phyloP scores from a whole-genome alignment of 2,113 vertebrate genomes.

The Catharus fuscescens region DNA sequence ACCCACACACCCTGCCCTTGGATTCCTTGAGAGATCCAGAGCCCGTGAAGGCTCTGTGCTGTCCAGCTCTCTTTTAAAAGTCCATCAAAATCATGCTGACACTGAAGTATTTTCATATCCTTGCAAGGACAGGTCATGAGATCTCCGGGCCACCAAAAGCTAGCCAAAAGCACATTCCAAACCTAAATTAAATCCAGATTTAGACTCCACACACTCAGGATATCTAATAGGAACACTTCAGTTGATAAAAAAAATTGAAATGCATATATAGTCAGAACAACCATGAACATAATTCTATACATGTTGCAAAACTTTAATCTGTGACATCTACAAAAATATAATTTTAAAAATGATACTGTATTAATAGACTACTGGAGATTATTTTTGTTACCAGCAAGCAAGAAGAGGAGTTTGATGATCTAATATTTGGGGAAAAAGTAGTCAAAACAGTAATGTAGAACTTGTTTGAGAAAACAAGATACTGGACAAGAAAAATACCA shows the following conservation, averaged over 20 bases:
- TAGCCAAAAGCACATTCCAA: constrained; percentile 46
- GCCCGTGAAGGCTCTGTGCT: background rate
- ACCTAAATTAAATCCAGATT: constrained; percentile 53
- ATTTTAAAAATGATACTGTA: background rate
- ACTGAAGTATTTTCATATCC: constrained; percentile 1
- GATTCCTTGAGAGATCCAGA: background rate
- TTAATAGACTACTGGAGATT: background rate
- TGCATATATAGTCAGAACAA: background rate
- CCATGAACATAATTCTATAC: background rate
- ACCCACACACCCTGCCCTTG: background rate
- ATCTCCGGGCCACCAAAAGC: background rate
- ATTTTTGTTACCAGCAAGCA: background rate
- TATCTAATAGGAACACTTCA: background rate
- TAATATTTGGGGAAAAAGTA: background rate
- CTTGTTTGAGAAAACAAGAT: background rate
- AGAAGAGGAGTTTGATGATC: background rate
- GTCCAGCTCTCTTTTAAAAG: background rate
- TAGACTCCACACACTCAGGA: background rate
- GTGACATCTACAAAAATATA: background rate
- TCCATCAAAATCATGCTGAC: background rate
- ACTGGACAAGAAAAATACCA: background rate
- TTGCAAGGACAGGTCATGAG: constrained; percentile 54
- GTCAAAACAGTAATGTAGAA: constrained; percentile 3
- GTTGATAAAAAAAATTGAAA: background rate
- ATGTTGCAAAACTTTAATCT: background rate